Percentiles rank a stretch among this genome's conserved stretches.
Evolutionary conservation across 2,113 vertebrate genomes (phyloP).

Genomic region (Leucosticte australis): DNA sequence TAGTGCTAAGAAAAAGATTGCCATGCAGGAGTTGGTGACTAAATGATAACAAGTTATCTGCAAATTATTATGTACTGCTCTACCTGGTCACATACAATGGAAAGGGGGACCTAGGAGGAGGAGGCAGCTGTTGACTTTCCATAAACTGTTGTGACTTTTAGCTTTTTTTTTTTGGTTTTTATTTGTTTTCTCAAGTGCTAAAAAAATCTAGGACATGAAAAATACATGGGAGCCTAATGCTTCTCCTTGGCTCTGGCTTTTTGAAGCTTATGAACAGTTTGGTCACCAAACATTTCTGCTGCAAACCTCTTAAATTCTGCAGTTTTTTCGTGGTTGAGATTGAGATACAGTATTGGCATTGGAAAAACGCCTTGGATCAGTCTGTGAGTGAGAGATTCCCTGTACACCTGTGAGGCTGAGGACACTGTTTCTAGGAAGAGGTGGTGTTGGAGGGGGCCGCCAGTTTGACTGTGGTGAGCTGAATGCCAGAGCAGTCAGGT

Average conservation of each 20-base stretch:
- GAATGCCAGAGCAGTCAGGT: not conserved
- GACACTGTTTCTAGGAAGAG: not conserved
- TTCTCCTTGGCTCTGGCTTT: not conserved
- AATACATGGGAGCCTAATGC: not conserved
- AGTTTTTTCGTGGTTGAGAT: not conserved
- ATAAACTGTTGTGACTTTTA: not conserved
- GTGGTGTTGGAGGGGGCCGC: not conserved
- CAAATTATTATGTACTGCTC: not conserved
- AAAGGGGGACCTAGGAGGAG: not conserved
- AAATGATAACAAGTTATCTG: not conserved
- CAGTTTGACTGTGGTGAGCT: not conserved
- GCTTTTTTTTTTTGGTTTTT: not conserved
- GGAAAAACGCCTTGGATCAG: not conserved
- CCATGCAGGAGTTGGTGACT: not conserved
- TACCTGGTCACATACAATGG: fast-evolving
- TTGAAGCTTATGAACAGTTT: not conserved
- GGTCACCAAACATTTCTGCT: not conserved
- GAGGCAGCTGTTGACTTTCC: not conserved
- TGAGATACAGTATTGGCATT: not conserved
- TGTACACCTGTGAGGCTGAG: not conserved
- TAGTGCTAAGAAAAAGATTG: not conserved
- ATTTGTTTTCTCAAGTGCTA: not conserved
- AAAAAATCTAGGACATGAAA: not conserved
- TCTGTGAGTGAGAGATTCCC: not conserved
- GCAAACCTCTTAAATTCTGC: not conserved